Evolutionary conservation across 2,113 vertebrate species (phyloP).

Genomic region (Phodopus roborovskii): DNA sequence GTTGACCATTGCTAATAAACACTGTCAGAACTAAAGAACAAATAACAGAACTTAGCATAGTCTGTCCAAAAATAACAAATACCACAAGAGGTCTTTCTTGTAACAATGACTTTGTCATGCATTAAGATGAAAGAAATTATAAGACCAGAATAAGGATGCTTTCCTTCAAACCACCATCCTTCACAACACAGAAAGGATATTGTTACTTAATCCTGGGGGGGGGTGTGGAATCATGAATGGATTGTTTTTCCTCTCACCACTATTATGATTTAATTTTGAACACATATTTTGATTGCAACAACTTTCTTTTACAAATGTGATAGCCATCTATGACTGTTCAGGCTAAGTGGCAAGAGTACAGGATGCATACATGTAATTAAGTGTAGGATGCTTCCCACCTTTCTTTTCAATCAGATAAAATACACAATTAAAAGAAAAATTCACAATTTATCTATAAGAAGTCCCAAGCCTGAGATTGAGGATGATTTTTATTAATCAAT

Average conservation of each 20-base stretch:
- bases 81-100: slow-evolving; percentile 54
- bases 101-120: slow-evolving; percentile 41
- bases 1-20: background rate
- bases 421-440: background rate
- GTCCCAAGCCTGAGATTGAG: background rate
- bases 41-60: background rate
- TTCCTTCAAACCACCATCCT: slow-evolving; percentile 23
- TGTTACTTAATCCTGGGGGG: slow-evolving; percentile 40
- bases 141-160: slow-evolving; percentile 30
- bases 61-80: slow-evolving; percentile 48
- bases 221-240: background rate
- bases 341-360: background rate
- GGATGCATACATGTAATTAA: background rate
- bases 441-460: background rate
- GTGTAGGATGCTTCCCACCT: background rate
- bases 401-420: slow-evolving; percentile 28
- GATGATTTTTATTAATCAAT: background rate
- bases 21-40: slow-evolving; percentile 11
- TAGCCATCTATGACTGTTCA: background rate
- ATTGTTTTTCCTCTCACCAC: slow-evolving; percentile 19
- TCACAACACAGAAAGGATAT: slow-evolving; percentile 33
- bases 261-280: background rate
- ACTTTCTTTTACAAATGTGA: slow-evolving; percentile 19
- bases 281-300: background rate
- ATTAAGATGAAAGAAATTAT: slow-evolving; percentile 7